A percentile compares a stretch with the other conserved stretches of the same genome.
phyloP scores from a whole-genome alignment of 2,113 vertebrate species.

The Alethe castanea region DNA sequence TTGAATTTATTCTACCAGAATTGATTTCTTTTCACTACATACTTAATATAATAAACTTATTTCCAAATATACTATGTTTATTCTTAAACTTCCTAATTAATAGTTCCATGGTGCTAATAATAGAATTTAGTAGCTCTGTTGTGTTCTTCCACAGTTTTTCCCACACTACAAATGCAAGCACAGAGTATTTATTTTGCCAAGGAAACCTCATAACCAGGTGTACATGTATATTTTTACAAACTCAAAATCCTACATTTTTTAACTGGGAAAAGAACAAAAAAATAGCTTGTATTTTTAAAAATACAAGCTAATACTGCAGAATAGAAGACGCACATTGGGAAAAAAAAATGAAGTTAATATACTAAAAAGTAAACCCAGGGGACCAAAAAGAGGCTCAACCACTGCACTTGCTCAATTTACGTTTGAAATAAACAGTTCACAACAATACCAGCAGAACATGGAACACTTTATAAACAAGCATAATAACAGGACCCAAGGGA shows the following conservation, averaged over 20 bases:
- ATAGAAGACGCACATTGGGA: neutral
- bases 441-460: neutral
- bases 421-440: neutral
- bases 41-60: neutral
- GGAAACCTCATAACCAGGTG: neutral
- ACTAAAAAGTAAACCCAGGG: neutral
- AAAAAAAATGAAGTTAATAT: neutral
- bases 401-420: neutral
- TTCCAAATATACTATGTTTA: neutral
- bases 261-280: neutral
- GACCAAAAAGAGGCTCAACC: neutral
- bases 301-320: neutral
- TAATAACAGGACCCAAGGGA: neutral
- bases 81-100: neutral
- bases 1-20: neutral
- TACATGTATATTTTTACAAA: neutral
- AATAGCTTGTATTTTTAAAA: neutral
- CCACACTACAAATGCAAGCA: neutral
- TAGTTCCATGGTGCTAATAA: neutral
- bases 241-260: neutral
- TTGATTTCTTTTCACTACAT: neutral
- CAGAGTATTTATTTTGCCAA: neutral
- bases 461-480: neutral
- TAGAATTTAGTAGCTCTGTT: neutral
- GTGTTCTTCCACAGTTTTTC: neutral